phyloP scores from a whole-genome alignment of 2,888 invertebrate species.

The Plagodis pulveraria region DNA sequence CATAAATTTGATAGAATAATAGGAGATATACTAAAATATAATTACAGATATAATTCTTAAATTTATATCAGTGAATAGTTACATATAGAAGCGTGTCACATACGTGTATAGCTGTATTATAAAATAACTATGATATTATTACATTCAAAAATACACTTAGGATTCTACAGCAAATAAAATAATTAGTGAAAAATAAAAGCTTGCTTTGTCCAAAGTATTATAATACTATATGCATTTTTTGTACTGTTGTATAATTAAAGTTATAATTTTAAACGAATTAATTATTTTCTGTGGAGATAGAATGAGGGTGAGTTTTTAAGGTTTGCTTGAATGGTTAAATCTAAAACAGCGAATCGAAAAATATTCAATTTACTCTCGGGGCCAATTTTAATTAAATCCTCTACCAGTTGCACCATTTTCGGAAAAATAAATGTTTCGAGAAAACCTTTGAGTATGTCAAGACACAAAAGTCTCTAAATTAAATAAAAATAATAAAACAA shows the following conservation, averaged over 20 bases:
- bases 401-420: too few relatives aligned
- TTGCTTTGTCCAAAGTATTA: slow-evolving; percentile 33
- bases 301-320: not conserved
- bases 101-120: not conserved
- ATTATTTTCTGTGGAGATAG: slow-evolving; percentile 8
- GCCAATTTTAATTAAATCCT: too few relatives aligned
- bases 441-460: too few relatives aligned
- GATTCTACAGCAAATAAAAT: slow-evolving; percentile 17
- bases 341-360: too few relatives aligned
- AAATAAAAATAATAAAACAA: too few relatives aligned
- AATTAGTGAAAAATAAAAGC: slow-evolving; percentile 19
- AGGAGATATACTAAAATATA: slow-evolving; percentile 12
- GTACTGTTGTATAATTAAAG: slow-evolving; percentile 23
- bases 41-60: slow-evolving; percentile 1
- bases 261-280: slow-evolving; percentile 27
- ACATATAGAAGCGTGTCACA: not conserved
- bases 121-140: not conserved
- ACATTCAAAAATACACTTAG: slow-evolving; percentile 21
- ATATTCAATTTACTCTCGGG: too few relatives aligned
- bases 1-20: slow-evolving; percentile 5
- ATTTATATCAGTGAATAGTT: slow-evolving; percentile 1
- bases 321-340: too few relatives aligned
- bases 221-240: slow-evolving; percentile 27
- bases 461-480: too few relatives aligned
- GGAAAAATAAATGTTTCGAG: too few relatives aligned